These are phyloP conservation scores for Agelas oroides DNA, from an alignment of 37 sponge, comb jelly and placozoan genomes.

Conservation along the genomic window DNA sequence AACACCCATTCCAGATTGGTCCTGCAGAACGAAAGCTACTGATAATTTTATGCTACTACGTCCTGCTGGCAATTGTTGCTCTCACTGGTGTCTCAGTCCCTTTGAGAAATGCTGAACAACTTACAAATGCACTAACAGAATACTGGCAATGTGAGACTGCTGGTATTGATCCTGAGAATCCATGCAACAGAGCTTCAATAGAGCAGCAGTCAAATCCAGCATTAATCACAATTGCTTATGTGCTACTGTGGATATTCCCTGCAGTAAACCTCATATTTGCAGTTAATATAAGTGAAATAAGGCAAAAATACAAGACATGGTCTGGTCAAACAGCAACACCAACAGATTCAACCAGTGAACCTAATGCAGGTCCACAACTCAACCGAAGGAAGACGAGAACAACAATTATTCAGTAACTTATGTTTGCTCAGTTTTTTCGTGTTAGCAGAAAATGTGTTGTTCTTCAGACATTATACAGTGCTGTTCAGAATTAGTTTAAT, in stretches of 20 bases:
- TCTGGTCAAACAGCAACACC: too few relatives aligned
- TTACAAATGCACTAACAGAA: not conserved
- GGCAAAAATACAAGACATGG: not conserved
- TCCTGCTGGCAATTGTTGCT: slow-evolving; percentile 4
- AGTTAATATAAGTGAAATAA: slow-evolving; percentile 26
- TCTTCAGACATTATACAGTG: too few relatives aligned
- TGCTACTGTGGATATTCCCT: slow-evolving; percentile 33
- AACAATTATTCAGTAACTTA: too few relatives aligned
- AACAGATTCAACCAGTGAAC: too few relatives aligned
- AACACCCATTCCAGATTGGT: not conserved
- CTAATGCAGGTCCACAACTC: too few relatives aligned
- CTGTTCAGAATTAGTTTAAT: too few relatives aligned
- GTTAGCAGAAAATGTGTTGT: too few relatives aligned
- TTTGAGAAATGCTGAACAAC: not conserved
- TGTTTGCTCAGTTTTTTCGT: too few relatives aligned
- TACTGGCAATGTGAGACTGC: slow-evolving; percentile 23
- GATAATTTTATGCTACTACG: not conserved
- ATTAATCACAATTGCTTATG: not conserved
- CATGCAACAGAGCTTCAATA: not conserved
- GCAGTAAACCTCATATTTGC: slow-evolving; percentile 40
- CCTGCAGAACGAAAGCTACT: slow-evolving; percentile 20
- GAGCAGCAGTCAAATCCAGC: not conserved
- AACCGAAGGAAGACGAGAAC: too few relatives aligned
- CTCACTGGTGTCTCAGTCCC: slow-evolving; percentile 18
- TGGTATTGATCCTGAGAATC: not conserved